Conservation (phyloP, 2,797 vertebrate species). For the Gambusia yucatana region DNA sequence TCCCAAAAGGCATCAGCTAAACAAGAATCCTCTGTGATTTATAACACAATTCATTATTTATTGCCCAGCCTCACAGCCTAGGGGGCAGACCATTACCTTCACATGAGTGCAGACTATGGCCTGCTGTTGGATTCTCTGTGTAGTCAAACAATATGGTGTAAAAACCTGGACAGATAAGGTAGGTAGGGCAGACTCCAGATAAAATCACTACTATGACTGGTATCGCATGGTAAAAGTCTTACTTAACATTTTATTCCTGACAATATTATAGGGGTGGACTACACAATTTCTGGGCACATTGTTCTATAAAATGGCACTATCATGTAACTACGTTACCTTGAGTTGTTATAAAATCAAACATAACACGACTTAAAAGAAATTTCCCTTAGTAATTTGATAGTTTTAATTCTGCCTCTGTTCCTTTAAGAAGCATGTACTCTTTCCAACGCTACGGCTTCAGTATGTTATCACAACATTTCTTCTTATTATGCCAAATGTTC, state of each 20-base stretch:
- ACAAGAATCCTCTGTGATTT: slow-evolving; percentile 74
- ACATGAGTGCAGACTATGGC: slow-evolving; percentile 60
- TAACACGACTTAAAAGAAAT: too few species aligned
- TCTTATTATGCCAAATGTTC: too few species aligned
- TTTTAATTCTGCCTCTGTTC: too few species aligned
- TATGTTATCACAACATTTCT: too few species aligned
- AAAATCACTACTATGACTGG: slow-evolving; percentile 3
- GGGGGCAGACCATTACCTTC: slow-evolving; percentile 63
- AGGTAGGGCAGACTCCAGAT: slow-evolving; percentile 25
- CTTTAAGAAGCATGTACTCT: too few species aligned
- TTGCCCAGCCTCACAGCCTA: slow-evolving; percentile 53
- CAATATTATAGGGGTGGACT: not conserved
- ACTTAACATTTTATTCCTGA: slow-evolving; percentile 11
- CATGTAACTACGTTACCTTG: too few species aligned
- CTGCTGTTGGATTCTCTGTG: slow-evolving; percentile 51
- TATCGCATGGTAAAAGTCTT: slow-evolving; percentile 25
- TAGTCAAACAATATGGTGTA: slow-evolving; percentile 63
- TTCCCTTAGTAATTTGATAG: too few species aligned
- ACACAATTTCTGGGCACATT: not conserved
- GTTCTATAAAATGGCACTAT: too few species aligned
- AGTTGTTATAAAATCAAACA: too few species aligned
- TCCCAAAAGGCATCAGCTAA: slow-evolving; percentile 57
- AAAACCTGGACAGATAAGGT: slow-evolving; percentile 60
- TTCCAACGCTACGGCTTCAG: too few species aligned
- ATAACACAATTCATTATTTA: slow-evolving; percentile 73